Conservation (phyloP, 2,113 vertebrate genomes). For the Arenaria interpres region DNA sequence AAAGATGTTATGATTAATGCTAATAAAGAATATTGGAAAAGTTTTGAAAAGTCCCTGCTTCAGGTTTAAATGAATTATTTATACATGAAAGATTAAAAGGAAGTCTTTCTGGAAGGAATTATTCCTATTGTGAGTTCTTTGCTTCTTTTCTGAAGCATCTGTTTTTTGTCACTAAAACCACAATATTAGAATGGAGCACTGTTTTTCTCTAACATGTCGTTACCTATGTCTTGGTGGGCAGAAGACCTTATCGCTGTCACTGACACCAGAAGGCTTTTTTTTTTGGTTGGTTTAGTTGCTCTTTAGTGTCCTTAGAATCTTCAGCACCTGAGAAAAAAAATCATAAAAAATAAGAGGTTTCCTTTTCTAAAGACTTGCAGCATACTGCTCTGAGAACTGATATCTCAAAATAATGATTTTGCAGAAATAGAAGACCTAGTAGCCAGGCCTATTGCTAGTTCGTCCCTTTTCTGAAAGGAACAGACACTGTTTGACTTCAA, state of each 20-base stretch:
- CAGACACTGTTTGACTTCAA: accelerated
- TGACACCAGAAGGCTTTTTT: background rate
- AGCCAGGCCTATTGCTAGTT: background rate
- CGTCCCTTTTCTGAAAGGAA: background rate
- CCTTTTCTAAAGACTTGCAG: background rate
- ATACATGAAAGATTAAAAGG: background rate
- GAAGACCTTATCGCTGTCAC: background rate
- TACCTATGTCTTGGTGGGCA: background rate
- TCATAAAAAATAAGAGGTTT: accelerated
- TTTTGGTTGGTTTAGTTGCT: background rate
- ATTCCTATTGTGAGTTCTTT: background rate
- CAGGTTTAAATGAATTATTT: background rate
- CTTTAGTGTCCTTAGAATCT: background rate
- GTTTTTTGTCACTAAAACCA: background rate
- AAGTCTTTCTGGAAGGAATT: background rate
- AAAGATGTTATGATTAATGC: background rate
- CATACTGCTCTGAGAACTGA: accelerated
- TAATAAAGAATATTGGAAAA: background rate
- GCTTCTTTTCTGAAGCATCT: background rate
- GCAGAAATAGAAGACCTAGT: background rate
- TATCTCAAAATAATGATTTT: background rate
- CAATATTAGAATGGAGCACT: background rate
- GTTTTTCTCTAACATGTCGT: background rate
- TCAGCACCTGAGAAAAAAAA: background rate
- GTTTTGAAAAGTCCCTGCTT: background rate